Percentiles rank a stretch among this genome's conserved stretches.
Evolutionary conservation across 2,888 invertebrate genomes (phyloP).

Genomic region (Acleris holmiana): DNA sequence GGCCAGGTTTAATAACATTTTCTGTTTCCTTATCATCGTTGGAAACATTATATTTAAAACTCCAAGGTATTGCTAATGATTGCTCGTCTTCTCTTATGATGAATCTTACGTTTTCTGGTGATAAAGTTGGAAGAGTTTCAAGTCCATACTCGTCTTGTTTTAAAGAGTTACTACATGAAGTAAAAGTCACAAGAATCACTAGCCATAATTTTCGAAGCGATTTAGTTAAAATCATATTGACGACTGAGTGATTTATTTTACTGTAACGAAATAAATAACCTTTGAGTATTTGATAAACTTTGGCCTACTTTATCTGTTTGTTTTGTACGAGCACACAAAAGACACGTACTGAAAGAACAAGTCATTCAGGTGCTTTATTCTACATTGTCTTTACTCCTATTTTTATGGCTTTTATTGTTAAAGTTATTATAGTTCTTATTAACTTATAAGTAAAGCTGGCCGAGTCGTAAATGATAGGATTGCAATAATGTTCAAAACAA

Average conservation of each 20-base stretch:
- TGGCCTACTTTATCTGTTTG: constrained; percentile 54
- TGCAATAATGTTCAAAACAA: too few relatives aligned
- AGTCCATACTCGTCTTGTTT: background rate
- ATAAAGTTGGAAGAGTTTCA: constrained; percentile 4
- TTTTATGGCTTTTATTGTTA: too few relatives aligned
- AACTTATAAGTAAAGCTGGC: too few relatives aligned
- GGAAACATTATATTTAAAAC: background rate
- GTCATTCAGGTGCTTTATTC: too few relatives aligned
- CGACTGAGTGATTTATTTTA: constrained; percentile 42
- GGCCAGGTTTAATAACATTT: background rate
- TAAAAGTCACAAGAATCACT: constrained; percentile 41
- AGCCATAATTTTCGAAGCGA: constrained; percentile 42
- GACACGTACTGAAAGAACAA: too few relatives aligned
- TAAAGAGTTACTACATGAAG: constrained; percentile 43
- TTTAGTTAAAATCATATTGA: constrained; percentile 50
- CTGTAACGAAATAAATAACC: constrained; percentile 34
- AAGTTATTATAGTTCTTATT: too few relatives aligned
- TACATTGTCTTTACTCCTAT: too few relatives aligned
- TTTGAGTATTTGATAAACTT: constrained; percentile 49
- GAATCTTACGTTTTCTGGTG: constrained; percentile 4
- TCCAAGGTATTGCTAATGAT: background rate
- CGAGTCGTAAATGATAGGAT: too few relatives aligned
- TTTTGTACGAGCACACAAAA: background rate
- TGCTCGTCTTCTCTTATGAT: background rate
- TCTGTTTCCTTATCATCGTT: background rate